Evolutionary conservation across 2,113 vertebrate species (phyloP).

Genomic region (Prinia subflava): DNA sequence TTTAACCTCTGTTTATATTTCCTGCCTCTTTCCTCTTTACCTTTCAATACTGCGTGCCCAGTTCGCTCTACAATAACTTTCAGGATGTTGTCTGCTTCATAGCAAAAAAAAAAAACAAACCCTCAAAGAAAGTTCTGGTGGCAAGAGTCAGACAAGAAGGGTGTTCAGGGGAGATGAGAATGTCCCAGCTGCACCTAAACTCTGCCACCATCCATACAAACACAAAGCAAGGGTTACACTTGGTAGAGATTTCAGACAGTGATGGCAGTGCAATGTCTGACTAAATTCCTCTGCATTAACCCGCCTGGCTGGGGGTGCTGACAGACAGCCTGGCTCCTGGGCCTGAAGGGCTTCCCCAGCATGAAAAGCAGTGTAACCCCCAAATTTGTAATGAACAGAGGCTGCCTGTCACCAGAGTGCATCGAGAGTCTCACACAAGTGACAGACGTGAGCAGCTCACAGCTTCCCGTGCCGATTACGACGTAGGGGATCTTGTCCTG

Average conservation of each 20-base stretch:
- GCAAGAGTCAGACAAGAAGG: background rate
- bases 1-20: background rate
- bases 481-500: conserved; percentile 80
- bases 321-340: background rate
- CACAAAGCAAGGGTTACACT: background rate
- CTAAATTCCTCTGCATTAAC: background rate
- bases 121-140: background rate
- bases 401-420: background rate
- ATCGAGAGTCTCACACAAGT: conserved; percentile 80
- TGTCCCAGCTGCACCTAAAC: background rate
- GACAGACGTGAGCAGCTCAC: conserved; percentile 81
- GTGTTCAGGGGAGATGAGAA: background rate
- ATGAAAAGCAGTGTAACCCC: background rate
- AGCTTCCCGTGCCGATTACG: conserved; percentile 83
- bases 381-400: background rate
- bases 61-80: background rate
- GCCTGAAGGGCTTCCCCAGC: background rate
- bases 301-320: background rate
- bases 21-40: background rate
- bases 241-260: background rate
- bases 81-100: background rate
- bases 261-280: background rate
- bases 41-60: background rate
- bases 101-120: background rate
- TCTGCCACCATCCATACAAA: background rate